Evolutionary conservation across 2,113 vertebrate genomes (phyloP), one percentile per base, ranked within the genome.

Genomic region (Acrocephalus kingi): DNA sequence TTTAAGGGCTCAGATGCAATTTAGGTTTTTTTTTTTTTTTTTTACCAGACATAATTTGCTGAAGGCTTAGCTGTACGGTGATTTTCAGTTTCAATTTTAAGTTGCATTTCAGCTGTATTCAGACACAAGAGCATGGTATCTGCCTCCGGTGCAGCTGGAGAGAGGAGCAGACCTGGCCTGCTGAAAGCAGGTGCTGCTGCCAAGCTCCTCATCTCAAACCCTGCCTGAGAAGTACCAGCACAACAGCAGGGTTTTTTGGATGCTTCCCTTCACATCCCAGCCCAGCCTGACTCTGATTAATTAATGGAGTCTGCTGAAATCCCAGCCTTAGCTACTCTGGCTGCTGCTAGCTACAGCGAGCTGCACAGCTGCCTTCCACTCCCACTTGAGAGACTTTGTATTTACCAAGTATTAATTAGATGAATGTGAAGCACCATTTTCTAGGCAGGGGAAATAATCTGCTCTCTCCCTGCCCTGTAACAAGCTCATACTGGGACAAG

Each of bases 341-440:
- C 93, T 67, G 62, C 93, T 91, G 54, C 62, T 45, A 69, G 84
- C 78, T 85, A 69, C 84, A 46, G 87, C 4, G 9, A 62, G 52
- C 84, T n/a, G 48, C 92, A 87, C 88, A 93, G 89, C 83, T 95
- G 94, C 11, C 80, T 88, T 74, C 79, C 52, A 20, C 86, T 63
- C 52, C 11, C 63, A 66, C 90, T 93, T 27, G 54, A 86, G 90
- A 90, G 90, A 77, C 51, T 83, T 83, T 28, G 17, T 94, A 84
- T 95, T 92, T 93, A 94, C 80, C 39, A 51, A 89, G 91, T 86
- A 89, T 90, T 95, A 94, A 94, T 94, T 91, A 89, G 84, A 67
- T 78, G 89, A 81, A 88, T 11, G 15, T 68, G 84, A 94, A 95
- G 84, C 62, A 91, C 66, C 61, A n/a, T 95, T 91, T 94, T 63